phyloP scores from a whole-genome alignment of 2,113 vertebrate species.

The Lasiurus borealis region DNA sequence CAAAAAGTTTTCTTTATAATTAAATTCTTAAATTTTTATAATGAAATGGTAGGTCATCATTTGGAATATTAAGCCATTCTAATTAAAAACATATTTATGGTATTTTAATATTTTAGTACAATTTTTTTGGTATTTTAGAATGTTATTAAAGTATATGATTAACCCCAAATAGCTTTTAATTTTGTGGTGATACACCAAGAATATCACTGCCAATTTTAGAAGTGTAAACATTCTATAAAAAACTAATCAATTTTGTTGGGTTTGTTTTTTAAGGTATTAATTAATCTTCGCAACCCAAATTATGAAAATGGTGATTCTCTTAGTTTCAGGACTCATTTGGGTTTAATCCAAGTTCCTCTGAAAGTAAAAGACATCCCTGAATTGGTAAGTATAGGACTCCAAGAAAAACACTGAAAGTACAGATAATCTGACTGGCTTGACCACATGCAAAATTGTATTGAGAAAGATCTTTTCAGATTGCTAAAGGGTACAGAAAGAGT shows the following conservation, averaged over 20 bases:
- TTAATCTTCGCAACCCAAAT: conserved; percentile 96
- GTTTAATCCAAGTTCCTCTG: conserved; percentile 95
- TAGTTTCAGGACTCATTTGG: conserved; percentile 93
- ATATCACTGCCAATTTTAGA: conserved; percentile 59
- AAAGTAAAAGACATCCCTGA: conserved; percentile 93
- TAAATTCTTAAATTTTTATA: conserved; percentile 19
- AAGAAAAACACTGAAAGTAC: background rate
- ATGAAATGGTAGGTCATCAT: background rate
- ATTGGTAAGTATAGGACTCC: conserved; percentile 88
- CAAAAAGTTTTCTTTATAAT: conserved; percentile 39
- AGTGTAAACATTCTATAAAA: background rate
- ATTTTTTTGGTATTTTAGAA: conserved; percentile 30
- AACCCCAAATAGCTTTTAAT: background rate
- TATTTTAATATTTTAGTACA: conserved; percentile 38
- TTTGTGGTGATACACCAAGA: conserved; percentile 42
- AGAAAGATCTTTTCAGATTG: conserved; percentile 30
- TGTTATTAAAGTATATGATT: conserved; percentile 18
- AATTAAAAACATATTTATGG: conserved; percentile 31
- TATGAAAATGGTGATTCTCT: conserved; percentile 93
- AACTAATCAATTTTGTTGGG: conserved; percentile 75
- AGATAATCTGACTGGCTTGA: background rate
- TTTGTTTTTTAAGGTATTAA: conserved; percentile 92
- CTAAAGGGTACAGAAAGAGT: background rate
- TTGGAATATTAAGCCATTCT: conserved; percentile 28
- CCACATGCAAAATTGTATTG: background rate